Conservation (phyloP, 2,888 invertebrate species). For the Cataglyphis albicans region DNA sequence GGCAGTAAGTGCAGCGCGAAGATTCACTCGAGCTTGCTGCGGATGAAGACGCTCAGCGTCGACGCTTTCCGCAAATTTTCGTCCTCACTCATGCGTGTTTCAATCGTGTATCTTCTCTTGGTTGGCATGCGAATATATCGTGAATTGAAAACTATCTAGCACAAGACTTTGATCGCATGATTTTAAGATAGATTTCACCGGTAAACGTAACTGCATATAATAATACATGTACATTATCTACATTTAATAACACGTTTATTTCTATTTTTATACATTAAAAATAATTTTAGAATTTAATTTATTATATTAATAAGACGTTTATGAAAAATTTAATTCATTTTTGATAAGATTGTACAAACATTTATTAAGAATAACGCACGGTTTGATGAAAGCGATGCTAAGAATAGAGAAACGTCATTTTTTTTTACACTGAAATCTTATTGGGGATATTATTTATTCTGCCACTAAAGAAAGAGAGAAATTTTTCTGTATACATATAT, state of each 20-base stretch:
- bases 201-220: conserved; percentile 50
- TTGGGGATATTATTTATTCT: conserved; percentile 15
- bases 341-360: background rate
- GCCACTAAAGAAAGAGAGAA: background rate
- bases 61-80: conserved; percentile 73
- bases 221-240: conserved; percentile 43
- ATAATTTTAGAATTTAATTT: background rate
- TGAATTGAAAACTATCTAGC: conserved; percentile 74
- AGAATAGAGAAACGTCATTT: background rate
- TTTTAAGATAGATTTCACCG: conserved; percentile 64
- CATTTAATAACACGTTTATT: conserved; percentile 36
- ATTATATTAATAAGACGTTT: background rate
- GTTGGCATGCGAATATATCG: conserved; percentile 18
- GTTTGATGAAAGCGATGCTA: background rate
- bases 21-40: conserved; percentile 77
- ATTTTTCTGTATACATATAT: conserved; percentile 10
- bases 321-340: conserved; percentile 1
- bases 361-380: conserved; percentile 1
- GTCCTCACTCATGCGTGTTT: conserved; percentile 46
- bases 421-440: background rate
- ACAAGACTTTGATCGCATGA: conserved; percentile 61
- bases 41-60: conserved; percentile 79
- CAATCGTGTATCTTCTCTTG: background rate
- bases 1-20: conserved; percentile 40
- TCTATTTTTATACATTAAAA: background rate